Base-by-base conservation (phyloP, 2,888 invertebrate genomes). In the Pammene aurita region DNA sequence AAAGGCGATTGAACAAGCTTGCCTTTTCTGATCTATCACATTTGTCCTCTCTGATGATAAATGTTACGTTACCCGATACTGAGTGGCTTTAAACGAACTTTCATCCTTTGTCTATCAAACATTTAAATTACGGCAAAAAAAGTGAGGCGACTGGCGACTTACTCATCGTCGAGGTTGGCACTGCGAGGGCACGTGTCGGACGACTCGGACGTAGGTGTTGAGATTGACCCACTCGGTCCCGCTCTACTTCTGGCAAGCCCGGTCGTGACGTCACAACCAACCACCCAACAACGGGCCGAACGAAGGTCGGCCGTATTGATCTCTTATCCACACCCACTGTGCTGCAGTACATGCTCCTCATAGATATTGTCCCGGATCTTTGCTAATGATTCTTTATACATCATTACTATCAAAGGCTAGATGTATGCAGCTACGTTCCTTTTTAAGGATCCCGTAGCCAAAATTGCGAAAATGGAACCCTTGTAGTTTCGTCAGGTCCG, bases 261-360 rank as follows among this genome's bases (percentile, higher is more conserved):
- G 80, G 84, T 83, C 82, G 80, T 91, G 88, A 91, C 89, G 90
- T 92, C 90, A 90, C 64, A 54, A 52, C 68, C 64, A 54, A 52
- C 68, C 76, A 76, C 80, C 82, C 84, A 81, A 81, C 81, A 81
- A 79, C 84, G 78, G 79, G 76, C 82, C 78, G 80, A 78, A 77
- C 84, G 87, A 92, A 92, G 92, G 92, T 92, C 90, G 85, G 76
- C 80, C 80, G 82, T 89, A 91, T 92, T 87, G 90, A 92, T 92
- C 88, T 87, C 85, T 78, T 82, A 81, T 80, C 82, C 84, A 82
- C 82, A 81, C 85, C 82, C 80, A 79, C 76, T 70, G 46, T 60
- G 73, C 64, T 69, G 64, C 69, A 55, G 48, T 65, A 58, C 46
- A 58, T 55, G 58, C 52, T 68, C 18, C 50, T 64, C 44, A 52